These are phyloP conservation scores for Muscidifurax raptorellus DNA, from an alignment of 1,140 invertebrate genomes.

Conservation along the genomic window DNA sequence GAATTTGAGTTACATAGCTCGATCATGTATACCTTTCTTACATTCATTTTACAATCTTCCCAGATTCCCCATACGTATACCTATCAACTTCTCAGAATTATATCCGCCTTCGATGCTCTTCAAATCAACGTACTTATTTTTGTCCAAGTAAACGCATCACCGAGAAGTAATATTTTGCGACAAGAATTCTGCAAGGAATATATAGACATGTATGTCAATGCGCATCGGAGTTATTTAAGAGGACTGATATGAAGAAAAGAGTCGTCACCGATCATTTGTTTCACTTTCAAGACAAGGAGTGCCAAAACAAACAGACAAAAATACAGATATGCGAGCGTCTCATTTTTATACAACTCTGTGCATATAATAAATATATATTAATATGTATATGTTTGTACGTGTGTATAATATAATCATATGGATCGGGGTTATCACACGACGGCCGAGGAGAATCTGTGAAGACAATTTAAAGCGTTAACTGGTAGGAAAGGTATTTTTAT, in stretches of 20 bases:
- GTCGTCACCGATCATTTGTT: slow-evolving; percentile 31
- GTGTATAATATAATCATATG: slow-evolving; percentile 48
- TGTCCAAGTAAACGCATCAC: background rate
- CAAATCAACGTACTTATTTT: background rate
- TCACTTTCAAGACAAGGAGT: slow-evolving; percentile 42
- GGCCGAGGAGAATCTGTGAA: background rate
- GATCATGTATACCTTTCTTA: slow-evolving; percentile 2
- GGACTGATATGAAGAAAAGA: slow-evolving; percentile 41
- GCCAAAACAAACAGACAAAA: background rate
- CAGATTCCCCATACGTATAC: background rate
- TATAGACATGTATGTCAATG: background rate
- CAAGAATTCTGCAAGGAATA: background rate
- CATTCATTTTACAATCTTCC: background rate
- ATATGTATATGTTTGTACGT: slow-evolving; percentile 57
- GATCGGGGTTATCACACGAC: background rate
- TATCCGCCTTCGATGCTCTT: background rate
- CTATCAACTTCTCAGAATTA: background rate
- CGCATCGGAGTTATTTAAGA: slow-evolving; percentile 9
- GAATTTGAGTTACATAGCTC: slow-evolving; percentile 23
- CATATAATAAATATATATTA: slow-evolving; percentile 54
- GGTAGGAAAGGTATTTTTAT: slow-evolving; percentile 30
- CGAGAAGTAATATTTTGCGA: background rate
- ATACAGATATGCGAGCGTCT: slow-evolving; percentile 37
- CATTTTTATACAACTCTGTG: slow-evolving; percentile 54
- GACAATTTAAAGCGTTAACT: slow-evolving; percentile 1